Base-by-base conservation (phyloP, 2,113 vertebrate genomes). In the Reinhardtius hippoglossoides region DNA sequence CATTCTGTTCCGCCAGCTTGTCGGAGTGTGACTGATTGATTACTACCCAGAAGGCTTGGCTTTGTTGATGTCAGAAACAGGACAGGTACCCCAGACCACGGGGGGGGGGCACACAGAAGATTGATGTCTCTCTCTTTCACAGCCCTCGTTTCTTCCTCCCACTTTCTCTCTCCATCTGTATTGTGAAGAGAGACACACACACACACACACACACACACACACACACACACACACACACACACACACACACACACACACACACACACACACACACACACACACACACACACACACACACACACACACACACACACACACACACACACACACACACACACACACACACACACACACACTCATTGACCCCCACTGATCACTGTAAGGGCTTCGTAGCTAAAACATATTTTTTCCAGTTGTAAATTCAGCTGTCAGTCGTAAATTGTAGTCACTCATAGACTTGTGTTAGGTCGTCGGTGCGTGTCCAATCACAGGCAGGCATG, bases 21-120 rank as follows among this genome's bases (percentile, higher is more conserved):
- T 91, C 87, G 67, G 75, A 76, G 72, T 85, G 88, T 89, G 88
- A 90, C 90, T 93, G 90, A 93, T 93, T 92, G 92, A 93, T 92
- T 89, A 92, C 88, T 90, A 85, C 90, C 92, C 90, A 89, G 89
- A 92, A 92, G 92, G 89, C 87, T 90, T 84, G 81, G 89, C 90
- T 90, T 86, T 89, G 89, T 87, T 76, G 89, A 85, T 90, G 90
- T 92, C 90, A 88, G 87, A 82, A 88, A 88, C 87, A 86, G 92
- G 89, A 92, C 90, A 92, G 92, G 92, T 91, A 91, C 70, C 78
- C 62, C 71, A 59, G 90, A 91, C 87, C 88, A 91, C 83, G 69
- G 80, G 87, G 31, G 86, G 23, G 31, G 86, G 86, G 80, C 77
- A 74, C 63, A 21, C 60, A 35, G 52, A 87, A 89, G 87, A 92